These are phyloP conservation scores for Tetranychus cinnabarinus DNA, from an alignment of 1,140 invertebrate genomes.

Conservation along the genomic window DNA sequence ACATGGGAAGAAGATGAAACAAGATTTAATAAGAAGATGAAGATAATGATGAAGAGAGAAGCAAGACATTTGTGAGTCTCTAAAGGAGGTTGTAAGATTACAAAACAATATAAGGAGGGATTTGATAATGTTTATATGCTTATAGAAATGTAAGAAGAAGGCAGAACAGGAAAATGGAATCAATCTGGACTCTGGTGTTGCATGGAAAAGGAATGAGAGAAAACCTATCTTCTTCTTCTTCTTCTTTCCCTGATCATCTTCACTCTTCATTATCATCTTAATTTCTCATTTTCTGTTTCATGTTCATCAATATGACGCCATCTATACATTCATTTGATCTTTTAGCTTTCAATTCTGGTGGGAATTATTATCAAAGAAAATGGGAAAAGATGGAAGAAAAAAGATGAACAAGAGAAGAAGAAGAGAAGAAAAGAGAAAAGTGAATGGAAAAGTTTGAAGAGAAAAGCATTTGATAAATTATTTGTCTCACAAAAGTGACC, in stretches of 20 bases:
- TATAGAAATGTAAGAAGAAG: not conserved
- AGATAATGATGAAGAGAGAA: too few relatives aligned
- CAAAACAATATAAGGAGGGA: not conserved
- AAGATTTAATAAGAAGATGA: too few relatives aligned
- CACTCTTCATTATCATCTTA: too few relatives aligned
- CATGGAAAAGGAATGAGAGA: too few relatives aligned
- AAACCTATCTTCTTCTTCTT: too few relatives aligned
- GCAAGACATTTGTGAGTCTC: too few relatives aligned
- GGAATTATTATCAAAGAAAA: not conserved
- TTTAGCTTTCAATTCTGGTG: not conserved
- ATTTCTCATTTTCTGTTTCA: too few relatives aligned
- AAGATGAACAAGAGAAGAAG: not conserved
- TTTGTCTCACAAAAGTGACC: not conserved
- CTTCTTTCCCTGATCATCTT: too few relatives aligned
- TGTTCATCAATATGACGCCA: too few relatives aligned
- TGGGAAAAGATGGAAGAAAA: not conserved
- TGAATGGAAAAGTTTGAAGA: not conserved
- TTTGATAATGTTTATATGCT: not conserved
- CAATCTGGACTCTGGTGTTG: too few relatives aligned
- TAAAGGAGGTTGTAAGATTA: too few relatives aligned
- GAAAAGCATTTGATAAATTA: not conserved
- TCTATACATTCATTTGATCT: not conserved
- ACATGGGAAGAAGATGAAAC: not conserved
- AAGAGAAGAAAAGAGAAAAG: not conserved
- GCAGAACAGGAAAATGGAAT: too few relatives aligned